These are phyloP conservation scores for Heliconius erato DNA, from an alignment of 2,888 invertebrate species.

Conservation along the genomic window DNA sequence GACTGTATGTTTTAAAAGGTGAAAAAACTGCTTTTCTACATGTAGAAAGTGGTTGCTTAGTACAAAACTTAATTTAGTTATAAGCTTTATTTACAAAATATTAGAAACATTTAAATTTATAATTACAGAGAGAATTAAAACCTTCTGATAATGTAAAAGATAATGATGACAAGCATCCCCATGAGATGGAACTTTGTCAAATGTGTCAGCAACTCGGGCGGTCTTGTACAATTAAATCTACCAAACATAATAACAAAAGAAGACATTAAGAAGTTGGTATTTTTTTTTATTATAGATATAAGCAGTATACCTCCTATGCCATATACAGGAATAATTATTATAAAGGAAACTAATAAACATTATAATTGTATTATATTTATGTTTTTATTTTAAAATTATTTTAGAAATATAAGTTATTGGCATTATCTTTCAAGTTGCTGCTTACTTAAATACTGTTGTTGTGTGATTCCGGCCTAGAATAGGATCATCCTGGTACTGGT, in stretches of 20 bases:
- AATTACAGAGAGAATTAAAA: conserved; percentile 60
- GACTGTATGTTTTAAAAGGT: neutral
- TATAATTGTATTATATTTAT: neutral
- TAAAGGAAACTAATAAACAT: neutral
- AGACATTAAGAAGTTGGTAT: too few relatives aligned
- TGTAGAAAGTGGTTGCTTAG: neutral
- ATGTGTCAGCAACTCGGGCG: conserved; percentile 62
- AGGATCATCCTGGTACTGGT: too few relatives aligned
- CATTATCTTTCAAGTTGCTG: neutral
- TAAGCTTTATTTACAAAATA: neutral
- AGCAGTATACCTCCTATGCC: neutral
- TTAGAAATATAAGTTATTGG: neutral
- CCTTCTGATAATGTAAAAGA: conserved; percentile 53
- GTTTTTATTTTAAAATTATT: too few relatives aligned
- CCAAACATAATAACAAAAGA: neutral
- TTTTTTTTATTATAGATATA: too few relatives aligned
- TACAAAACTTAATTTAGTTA: neutral
- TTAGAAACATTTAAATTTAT: neutral
- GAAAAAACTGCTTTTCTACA: neutral
- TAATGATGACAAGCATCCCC: conserved; percentile 52
- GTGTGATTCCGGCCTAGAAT: too few relatives aligned
- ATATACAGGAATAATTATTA: neutral
- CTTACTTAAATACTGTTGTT: neutral
- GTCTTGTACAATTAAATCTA: conserved; percentile 42
- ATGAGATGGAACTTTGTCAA: conserved; percentile 61